phyloP scores from a whole-genome alignment of 2,888 invertebrate species.

The Operophtera brumata region DNA sequence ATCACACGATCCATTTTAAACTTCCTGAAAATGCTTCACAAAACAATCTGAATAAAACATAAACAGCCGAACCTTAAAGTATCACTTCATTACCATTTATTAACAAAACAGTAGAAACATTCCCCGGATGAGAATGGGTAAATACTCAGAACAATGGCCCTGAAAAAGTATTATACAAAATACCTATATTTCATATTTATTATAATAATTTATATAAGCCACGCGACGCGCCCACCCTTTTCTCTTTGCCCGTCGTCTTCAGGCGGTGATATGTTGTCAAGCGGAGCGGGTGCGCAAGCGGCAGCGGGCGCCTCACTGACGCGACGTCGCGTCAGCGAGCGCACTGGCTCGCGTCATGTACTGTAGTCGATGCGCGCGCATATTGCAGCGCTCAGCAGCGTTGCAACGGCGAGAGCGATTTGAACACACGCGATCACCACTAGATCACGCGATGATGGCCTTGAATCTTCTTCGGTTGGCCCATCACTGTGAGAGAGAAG shows the following conservation, averaged over 20 bases:
- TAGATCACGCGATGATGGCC: constrained; percentile 65
- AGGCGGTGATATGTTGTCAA: constrained; percentile 50
- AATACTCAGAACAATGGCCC: neutral
- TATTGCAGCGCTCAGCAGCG: constrained; percentile 74
- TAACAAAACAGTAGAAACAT: too few species aligned
- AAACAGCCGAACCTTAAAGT: too few species aligned
- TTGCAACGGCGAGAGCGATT: constrained; percentile 71
- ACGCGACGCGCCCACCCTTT: constrained; percentile 79
- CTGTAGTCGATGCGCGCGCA: constrained; percentile 79
- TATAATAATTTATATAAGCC: constrained; percentile 74
- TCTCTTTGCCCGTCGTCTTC: constrained; percentile 56
- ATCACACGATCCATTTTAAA: too few species aligned
- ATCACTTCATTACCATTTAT: too few species aligned
- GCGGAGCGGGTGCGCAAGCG: constrained; percentile 50
- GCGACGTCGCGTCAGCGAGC: constrained; percentile 62
- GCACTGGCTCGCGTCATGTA: constrained; percentile 71
- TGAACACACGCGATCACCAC: constrained; percentile 76
- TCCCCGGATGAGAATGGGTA: too few species aligned
- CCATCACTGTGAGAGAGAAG: constrained; percentile 57
- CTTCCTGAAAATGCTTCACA: too few species aligned
- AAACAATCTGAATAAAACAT: too few species aligned
- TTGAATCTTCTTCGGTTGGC: constrained; percentile 62
- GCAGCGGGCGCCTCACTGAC: constrained; percentile 61
- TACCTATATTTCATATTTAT: neutral
- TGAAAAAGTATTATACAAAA: neutral